Conservation (phyloP, 2,888 invertebrate species). For the Thumatha senex region DNA sequence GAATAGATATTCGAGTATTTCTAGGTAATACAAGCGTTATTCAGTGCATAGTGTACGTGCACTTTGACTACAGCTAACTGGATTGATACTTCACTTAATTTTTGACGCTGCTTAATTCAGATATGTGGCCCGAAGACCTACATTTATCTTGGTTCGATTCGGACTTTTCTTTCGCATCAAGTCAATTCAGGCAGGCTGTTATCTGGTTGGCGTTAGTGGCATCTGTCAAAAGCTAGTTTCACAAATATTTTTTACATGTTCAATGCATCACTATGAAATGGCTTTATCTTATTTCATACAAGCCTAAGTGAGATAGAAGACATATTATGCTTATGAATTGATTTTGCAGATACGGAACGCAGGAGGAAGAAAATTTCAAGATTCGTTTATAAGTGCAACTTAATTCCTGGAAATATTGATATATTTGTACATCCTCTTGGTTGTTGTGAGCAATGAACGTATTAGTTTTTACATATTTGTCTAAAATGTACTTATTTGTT, state of each 20-base stretch:
- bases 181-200: conserved; percentile 45
- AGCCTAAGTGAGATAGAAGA: conserved; percentile 10
- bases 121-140: conserved; percentile 71
- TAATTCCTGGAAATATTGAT: conserved; percentile 14
- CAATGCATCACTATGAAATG: conserved; percentile 8
- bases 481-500: conserved; percentile 19
- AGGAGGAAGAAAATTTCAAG: neutral
- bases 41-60: conserved; percentile 57
- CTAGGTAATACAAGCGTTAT: conserved; percentile 58
- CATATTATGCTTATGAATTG: conserved; percentile 6
- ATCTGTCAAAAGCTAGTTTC: conserved; percentile 46
- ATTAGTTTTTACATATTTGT: conserved; percentile 8
- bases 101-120: conserved; percentile 62
- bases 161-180: conserved; percentile 36
- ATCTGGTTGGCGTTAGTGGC: conserved; percentile 38
- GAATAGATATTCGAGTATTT: conserved; percentile 50
- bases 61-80: conserved; percentile 51
- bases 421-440: neutral
- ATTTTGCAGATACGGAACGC: conserved; percentile 21
- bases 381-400: conserved; percentile 32
- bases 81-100: conserved; percentile 74
- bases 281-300: neutral
- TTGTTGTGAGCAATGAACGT: conserved; percentile 12
- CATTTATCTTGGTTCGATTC: conserved; percentile 72
- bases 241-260: conserved; percentile 1